Base-by-base conservation (phyloP, 2,888 invertebrate species). In the Mesorhabditis belari region DNA sequence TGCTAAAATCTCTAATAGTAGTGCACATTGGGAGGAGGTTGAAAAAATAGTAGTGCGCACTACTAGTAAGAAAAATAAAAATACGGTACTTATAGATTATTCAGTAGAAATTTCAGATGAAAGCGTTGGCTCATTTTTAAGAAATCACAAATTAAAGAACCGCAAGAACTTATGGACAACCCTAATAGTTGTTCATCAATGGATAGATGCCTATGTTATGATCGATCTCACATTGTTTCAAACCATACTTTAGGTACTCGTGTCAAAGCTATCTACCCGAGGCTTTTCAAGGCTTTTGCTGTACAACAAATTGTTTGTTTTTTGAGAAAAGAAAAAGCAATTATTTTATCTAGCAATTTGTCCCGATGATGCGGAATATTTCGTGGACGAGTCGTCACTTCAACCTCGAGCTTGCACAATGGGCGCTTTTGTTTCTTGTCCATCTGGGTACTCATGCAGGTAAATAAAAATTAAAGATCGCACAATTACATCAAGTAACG, bases 261-360 rank as follows among this genome's bases (percentile, higher is more conserved):
- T 74, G 74, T 25, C 70, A 71, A 29, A 66, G 67, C 4, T 70
- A 71, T 49, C 60, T 72, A 5, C 58, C 62, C 49, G 65, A 68
- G 27, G 72, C 72, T 3, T 69, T 74, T 55, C 74, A 70, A 61
- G 71, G 71, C 19, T 71, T 67, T 64, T 71, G 71, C n/a, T 71
- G 71, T 50, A 69, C 69, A 6, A 55, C 64, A 12, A 67, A 63
- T 35, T 57, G 64, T 64, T 19, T 35, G 60, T 29, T 19, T 24
- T n/a, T 55, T 21, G 12, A 21, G 9, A 9, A 29, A 51, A 17
- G 56, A 5, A 19, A 27, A 17, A 5, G 1, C 2, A n/a, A 12
- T n/a, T 26, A 4, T 19, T 24, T 6, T 50, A 56, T 57, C n/a
- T 44, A 65, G 65, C 67, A 3, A 63, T 71, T n/a, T 71, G 71